phyloP scores from a whole-genome alignment of 2,797 vertebrate species.

The Sphenodon punctatus region DNA sequence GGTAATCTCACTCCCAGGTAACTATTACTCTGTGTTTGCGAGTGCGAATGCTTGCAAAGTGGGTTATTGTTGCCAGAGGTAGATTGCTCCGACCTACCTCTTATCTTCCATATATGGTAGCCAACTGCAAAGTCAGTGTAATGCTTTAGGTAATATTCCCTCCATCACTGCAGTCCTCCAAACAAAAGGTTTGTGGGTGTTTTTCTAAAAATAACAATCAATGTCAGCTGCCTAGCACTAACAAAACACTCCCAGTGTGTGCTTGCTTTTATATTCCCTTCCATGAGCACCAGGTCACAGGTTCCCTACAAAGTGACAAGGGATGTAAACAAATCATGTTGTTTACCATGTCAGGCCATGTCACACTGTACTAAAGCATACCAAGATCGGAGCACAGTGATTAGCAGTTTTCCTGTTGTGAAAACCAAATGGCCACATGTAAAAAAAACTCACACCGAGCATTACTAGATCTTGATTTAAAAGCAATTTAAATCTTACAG shows the following conservation, averaged over 20 bases:
- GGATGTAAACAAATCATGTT: slow-evolving; percentile 34
- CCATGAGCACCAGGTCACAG: slow-evolving; percentile 52
- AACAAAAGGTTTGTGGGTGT: slow-evolving; percentile 61
- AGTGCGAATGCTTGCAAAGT: too few species aligned
- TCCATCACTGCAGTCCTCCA: slow-evolving; percentile 17
- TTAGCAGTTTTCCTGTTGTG: slow-evolving; percentile 12
- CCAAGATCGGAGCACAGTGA: slow-evolving; percentile 30
- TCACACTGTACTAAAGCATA: not conserved
- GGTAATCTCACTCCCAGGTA: too few species aligned
- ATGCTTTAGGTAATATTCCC: slow-evolving; percentile 46
- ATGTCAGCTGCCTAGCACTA: slow-evolving; percentile 53
- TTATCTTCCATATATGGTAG: slow-evolving; percentile 5
- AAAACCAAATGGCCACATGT: slow-evolving; percentile 21
- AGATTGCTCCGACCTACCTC: not conserved
- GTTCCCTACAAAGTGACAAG: slow-evolving; percentile 7
- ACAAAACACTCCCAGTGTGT: not conserved
- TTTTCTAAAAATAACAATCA: slow-evolving; percentile 59
- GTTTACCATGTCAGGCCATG: slow-evolving; percentile 36
- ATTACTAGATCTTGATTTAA: not conserved
- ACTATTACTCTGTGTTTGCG: too few species aligned
- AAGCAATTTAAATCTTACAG: not conserved
- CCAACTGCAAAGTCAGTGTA: slow-evolving; percentile 58
- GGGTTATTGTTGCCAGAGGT: too few species aligned
- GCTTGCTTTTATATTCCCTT: slow-evolving; percentile 7
- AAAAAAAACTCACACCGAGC: slow-evolving; percentile 11